Base-by-base conservation (phyloP, 2,888 invertebrate genomes). In the Coenonympha arcania region DNA sequence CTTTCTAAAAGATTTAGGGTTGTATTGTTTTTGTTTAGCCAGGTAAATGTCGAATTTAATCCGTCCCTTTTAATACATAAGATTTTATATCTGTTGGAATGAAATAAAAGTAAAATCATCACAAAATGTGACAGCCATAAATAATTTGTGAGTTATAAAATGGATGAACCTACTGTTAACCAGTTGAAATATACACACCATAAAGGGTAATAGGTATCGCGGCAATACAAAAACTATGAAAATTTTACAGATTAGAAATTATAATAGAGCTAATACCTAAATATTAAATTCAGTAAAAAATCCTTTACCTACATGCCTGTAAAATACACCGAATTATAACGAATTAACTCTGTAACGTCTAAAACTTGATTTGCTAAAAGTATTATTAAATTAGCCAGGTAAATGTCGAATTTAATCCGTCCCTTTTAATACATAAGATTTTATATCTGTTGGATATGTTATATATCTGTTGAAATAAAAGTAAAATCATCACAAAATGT, bases 1-100 rank as follows among this genome's bases (percentile, higher is more conserved):
- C 72, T 77, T 77, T 79, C 77, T 69, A 79, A 74, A 78, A 79
- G 78, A 74, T 74, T 76, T 61, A 64, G 78, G 77, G 73, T 68
- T 59, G 64, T 62, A 69, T 82, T 84, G 81, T 83, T 76, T 83
- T 81, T 81, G 68, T 63, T 60, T 60, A 60, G 56, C 67, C 64
- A 64, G 66, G 66, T 64, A 66, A 9, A 66, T 63, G 66, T 49
- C 22, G 55, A 31, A 57, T 67, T 62, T 73, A 79, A 80, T 78
- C 76, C 69, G 55, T 50, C 58, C 43, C 24, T 44, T 44, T 24
- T n/a, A 16, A 33, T 33, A 16, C 16, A 20, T 20, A 6, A 22
- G 11, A 19, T 43, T 31, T 33, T 43, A 22, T 31, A 43, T 43
- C 20, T 43, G 13, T 13, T 20, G 9, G 11, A 20, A 13, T 13